Conservation (phyloP, 2,113 vertebrate species). For the Myotis lucifugus region DNA sequence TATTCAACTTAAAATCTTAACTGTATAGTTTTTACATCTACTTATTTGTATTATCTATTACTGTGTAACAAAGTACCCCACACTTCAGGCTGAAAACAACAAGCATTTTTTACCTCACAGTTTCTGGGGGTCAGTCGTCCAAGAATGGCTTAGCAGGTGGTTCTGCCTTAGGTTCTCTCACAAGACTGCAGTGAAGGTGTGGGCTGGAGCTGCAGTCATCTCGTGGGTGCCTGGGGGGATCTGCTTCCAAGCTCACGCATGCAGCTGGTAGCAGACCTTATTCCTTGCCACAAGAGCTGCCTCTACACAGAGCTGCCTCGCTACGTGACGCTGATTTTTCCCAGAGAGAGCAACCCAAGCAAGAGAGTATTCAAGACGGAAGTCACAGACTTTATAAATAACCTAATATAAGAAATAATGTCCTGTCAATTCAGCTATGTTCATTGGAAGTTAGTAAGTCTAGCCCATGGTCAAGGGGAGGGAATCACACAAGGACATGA, state of each 20-base stretch:
- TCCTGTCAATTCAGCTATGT: not conserved
- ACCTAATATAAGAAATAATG: constrained; percentile 2
- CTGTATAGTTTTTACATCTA: constrained; percentile 9
- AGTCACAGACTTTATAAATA: constrained; percentile 20
- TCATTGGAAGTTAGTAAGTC: not conserved
- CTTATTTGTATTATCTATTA: constrained; percentile 14
- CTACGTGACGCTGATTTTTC: not conserved
- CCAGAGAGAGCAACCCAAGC: not conserved
- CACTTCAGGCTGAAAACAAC: not conserved
- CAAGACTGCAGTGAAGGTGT: not conserved
- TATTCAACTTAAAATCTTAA: constrained; percentile 38
- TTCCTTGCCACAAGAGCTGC: not conserved
- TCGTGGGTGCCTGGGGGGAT: not conserved
- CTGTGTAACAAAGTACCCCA: not conserved
- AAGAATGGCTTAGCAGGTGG: not conserved
- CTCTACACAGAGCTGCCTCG: not conserved
- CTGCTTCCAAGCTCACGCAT: not conserved
- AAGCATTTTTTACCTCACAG: not conserved
- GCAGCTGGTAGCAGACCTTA: not conserved
- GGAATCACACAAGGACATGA: not conserved
- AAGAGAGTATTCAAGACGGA: not conserved
- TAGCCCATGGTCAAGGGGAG: not conserved
- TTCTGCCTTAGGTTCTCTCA: not conserved
- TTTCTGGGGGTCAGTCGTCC: not conserved
- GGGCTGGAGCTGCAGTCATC: not conserved